Evolutionary conservation across 2,888 invertebrate species (phyloP).

Genomic region (Crepidodera aurea): DNA sequence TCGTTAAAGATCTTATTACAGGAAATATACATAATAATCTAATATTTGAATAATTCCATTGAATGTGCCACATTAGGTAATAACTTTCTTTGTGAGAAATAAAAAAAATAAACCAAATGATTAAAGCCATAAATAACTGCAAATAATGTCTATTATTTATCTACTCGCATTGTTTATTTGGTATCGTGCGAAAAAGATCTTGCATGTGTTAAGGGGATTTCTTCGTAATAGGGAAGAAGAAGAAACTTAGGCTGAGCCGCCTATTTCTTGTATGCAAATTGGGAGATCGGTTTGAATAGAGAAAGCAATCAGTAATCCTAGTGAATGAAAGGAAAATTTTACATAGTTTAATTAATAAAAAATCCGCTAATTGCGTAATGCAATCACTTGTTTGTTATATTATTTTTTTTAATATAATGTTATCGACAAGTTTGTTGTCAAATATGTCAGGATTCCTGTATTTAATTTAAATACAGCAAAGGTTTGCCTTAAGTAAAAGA

Average conservation of each 20-base stretch:
- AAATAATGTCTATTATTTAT: constrained; percentile 38
- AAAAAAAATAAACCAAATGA: constrained; percentile 29
- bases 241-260: constrained; percentile 1
- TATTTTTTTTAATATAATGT: no score
- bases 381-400: background rate
- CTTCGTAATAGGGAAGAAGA: constrained; percentile 1
- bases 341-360: constrained; percentile 5
- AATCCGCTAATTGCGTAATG: background rate
- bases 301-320: constrained; percentile 18
- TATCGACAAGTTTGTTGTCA: no score
- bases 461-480: no score
- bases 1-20: background rate
- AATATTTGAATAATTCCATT: constrained; percentile 14
- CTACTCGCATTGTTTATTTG: constrained; percentile 31
- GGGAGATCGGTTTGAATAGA: constrained; percentile 12
- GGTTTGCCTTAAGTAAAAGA: no score
- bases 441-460: no score
- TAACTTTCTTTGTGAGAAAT: constrained; percentile 34
- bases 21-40: constrained; percentile 10
- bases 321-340: constrained; percentile 5
- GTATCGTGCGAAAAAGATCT: constrained; percentile 33
- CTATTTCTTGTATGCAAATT: constrained; percentile 21
- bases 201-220: constrained; percentile 23
- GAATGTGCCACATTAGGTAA: constrained; percentile 22
- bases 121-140: constrained; percentile 29